phyloP scores from a whole-genome alignment of 2,888 invertebrate genomes.

The Leucophenga maculata region DNA sequence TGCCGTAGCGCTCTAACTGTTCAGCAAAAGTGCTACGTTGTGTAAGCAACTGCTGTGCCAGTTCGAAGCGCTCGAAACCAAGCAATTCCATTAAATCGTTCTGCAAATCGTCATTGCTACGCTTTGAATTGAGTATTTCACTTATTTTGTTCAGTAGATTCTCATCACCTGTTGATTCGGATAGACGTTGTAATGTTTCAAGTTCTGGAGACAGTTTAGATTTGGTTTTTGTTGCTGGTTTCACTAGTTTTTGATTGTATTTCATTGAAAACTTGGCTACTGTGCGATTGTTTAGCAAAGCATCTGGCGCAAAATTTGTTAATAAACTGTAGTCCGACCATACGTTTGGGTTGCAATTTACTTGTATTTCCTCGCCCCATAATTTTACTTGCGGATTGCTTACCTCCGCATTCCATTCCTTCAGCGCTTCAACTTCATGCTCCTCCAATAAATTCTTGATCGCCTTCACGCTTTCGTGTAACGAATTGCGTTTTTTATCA shows the following conservation, averaged over 20 bases:
- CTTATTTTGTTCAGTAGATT: slow-evolving; percentile 55
- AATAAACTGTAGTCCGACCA: slow-evolving; percentile 46
- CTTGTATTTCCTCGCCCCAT: slow-evolving; percentile 60
- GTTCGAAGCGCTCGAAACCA: slow-evolving; percentile 88
- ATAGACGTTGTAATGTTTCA: slow-evolving; percentile 54
- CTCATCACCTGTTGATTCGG: slow-evolving; percentile 57
- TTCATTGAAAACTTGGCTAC: slow-evolving; percentile 59
- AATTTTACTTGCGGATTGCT: slow-evolving; percentile 26
- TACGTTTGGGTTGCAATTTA: slow-evolving; percentile 40
- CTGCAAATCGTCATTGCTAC: slow-evolving; percentile 80
- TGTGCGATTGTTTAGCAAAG: slow-evolving; percentile 48
- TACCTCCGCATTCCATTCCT: slow-evolving; percentile 69
- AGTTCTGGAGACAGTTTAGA: slow-evolving; percentile 49
- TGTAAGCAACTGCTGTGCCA: slow-evolving; percentile 79
- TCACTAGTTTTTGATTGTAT: slow-evolving; percentile 33
- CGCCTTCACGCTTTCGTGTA: slow-evolving; percentile 75
- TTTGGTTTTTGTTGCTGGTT: slow-evolving; percentile 23
- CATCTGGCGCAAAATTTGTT: slow-evolving; percentile 59
- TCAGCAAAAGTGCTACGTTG: slow-evolving; percentile 76
- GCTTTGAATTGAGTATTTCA: slow-evolving; percentile 76
- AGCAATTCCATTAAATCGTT: slow-evolving; percentile 88
- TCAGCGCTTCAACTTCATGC: slow-evolving; percentile 73
- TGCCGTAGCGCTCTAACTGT: slow-evolving; percentile 64
- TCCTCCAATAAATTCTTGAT: slow-evolving; percentile 74
- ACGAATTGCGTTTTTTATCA: slow-evolving; percentile 74